These are phyloP conservation scores for Caprella mutica DNA, from an alignment of 2,888 invertebrate genomes.

Conservation along the genomic window DNA sequence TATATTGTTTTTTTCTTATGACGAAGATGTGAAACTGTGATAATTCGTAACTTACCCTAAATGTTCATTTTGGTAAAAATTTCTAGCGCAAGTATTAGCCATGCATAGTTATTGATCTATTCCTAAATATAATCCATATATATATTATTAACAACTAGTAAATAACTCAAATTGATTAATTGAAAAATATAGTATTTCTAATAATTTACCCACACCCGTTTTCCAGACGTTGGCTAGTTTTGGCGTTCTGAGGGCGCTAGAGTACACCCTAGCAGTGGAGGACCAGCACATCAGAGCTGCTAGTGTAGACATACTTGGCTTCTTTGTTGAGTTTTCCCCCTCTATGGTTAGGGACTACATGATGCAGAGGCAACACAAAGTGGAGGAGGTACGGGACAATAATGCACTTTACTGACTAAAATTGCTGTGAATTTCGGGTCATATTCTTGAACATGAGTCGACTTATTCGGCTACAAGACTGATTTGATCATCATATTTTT, in stretches of 20 bases:
- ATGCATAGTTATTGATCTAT: not conserved
- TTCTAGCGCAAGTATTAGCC: not conserved
- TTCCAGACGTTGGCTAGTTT: constrained; percentile 63
- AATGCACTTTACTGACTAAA: too few relatives aligned
- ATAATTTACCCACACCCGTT: not conserved
- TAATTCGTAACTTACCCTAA: not conserved
- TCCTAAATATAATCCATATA: not conserved
- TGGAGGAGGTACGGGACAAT: constrained; percentile 28
- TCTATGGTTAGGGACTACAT: constrained; percentile 95
- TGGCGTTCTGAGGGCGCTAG: constrained; percentile 76
- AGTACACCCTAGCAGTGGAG: constrained; percentile 62
- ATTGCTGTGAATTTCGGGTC: too few relatives aligned
- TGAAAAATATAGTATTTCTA: not conserved
- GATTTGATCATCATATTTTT: too few relatives aligned
- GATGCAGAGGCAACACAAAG: constrained; percentile 61
- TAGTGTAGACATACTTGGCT: constrained; percentile 94
- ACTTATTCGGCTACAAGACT: too few relatives aligned
- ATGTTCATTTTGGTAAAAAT: not conserved
- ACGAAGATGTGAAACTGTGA: not conserved
- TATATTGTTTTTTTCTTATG: too few relatives aligned
- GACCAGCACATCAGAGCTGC: constrained; percentile 73
- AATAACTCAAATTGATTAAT: not conserved
- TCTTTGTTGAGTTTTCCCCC: constrained; percentile 96
- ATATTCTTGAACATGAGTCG: too few relatives aligned
- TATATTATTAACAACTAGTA: not conserved